Evolutionary conservation across 2,113 vertebrate species (phyloP).

Genomic region (Lophochroa leadbeateri): DNA sequence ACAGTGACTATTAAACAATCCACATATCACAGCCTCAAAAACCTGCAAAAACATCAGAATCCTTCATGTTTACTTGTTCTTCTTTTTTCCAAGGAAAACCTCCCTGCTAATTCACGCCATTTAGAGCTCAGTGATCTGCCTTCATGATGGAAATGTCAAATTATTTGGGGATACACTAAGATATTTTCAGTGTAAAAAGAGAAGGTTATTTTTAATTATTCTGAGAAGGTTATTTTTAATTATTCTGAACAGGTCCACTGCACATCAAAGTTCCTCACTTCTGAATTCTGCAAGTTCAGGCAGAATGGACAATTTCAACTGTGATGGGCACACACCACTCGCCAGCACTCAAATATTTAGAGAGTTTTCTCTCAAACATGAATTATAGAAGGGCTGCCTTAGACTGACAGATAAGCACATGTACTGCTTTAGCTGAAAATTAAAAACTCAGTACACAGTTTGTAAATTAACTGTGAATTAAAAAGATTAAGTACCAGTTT

Average conservation of each 20-base stretch:
- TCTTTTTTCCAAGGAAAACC: not conserved
- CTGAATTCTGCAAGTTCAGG: not conserved
- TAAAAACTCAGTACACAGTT: not conserved
- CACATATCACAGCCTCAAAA: not conserved
- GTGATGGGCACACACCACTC: not conserved
- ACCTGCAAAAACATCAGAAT: not conserved
- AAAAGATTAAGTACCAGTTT: not conserved
- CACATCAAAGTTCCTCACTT: not conserved
- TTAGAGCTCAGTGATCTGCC: not conserved
- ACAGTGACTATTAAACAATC: not conserved
- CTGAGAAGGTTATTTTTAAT: constrained; percentile 20
- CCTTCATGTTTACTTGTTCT: not conserved
- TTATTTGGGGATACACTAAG: not conserved
- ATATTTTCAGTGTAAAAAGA: not conserved
- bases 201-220: constrained; percentile 31
- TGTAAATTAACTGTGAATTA: not conserved
- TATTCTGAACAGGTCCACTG: not conserved
- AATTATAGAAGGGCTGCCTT: not conserved
- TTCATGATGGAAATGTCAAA: not conserved
- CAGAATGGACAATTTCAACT: constrained; percentile 6
- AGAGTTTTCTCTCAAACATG: not conserved
- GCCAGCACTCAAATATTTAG: not conserved
- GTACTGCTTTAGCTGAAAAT: not conserved
- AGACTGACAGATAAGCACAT: not conserved
- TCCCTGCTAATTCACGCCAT: not conserved